A percentile compares a stretch with the other conserved stretches of the same genome.
phyloP scores from a whole-genome alignment of 2,888 invertebrate species.

The Philhelius pedissequus region DNA sequence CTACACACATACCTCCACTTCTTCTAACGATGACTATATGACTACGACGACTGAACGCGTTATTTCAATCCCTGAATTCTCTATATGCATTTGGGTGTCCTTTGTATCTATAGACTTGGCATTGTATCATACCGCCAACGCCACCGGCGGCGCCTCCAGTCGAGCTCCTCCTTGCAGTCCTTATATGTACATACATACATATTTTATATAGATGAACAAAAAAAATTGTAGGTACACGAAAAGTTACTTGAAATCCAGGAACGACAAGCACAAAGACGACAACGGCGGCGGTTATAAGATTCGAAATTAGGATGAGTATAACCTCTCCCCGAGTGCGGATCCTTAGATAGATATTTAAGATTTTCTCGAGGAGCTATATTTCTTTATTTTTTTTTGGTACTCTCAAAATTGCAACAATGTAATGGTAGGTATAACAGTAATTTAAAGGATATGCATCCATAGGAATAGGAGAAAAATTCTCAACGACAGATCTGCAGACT shows the following conservation, averaged over 20 bases:
- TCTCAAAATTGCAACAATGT: conserved; percentile 49
- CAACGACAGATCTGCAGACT: conserved; percentile 19
- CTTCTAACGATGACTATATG: not conserved
- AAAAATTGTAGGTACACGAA: conserved; percentile 9
- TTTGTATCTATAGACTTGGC: conserved; percentile 37
- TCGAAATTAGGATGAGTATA: not conserved
- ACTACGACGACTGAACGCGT: conserved; percentile 42
- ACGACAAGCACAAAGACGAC: not conserved
- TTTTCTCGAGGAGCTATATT: conserved; percentile 34
- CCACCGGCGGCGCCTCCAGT: not conserved
- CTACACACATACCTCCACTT: not conserved
- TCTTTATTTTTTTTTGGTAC: conserved; percentile 24
- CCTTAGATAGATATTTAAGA: conserved; percentile 9
- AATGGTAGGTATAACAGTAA: conserved; percentile 52
- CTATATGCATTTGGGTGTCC: conserved; percentile 50
- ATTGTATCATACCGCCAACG: not conserved
- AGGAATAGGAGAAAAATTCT: not conserved
- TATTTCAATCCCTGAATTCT: conserved; percentile 51
- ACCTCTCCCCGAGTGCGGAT: not conserved
- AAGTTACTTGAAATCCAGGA: conserved; percentile 27
- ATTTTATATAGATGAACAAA: not conserved
- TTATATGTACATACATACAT: too few relatives aligned
- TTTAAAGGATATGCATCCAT: conserved; percentile 44
- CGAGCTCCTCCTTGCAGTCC: not conserved
- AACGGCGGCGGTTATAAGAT: not conserved